Evolutionary conservation across 2,888 invertebrate species (phyloP), one percentile per base, ranked within the genome.

Genomic region (Lapara coniferarum): DNA sequence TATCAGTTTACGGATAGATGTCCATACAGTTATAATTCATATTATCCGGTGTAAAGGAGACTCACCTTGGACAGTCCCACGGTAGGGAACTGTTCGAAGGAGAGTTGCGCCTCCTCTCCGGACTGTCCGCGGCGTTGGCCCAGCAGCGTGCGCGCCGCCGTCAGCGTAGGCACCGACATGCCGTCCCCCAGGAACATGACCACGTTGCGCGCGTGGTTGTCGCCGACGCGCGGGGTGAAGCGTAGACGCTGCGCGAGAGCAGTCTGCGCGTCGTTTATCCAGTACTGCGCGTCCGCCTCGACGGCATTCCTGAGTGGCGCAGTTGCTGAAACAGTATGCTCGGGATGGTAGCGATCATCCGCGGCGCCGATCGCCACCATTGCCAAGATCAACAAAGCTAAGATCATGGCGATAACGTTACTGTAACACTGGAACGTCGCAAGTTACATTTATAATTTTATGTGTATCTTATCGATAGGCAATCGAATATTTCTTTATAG

Each of bases 131-230:
- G 83, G 14, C 94, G 87, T 84, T 96, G 96, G 0, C 96, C 96
- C 66, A 94, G 92, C 76, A 95, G 94, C 52, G 95, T 95, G 75
- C 96, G 93, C 44, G 96, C 94, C 0, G 96, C 96, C 7, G 95
- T 94, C 67, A 96, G 86, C 6, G 96, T 97, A 2, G 96, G 92
- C 67, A 96, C 87, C 19, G 96, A 96, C 96, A 97, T 96, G 57
- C 97, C 97, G 84, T 97, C 97, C 10, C 97, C 97, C 71, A 97
- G 85, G 85, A 96, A 96, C 84, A 97, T 89, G 66, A 97, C 95
- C 12, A 96, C 89, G 86, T 96, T 97, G 66, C 84, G 82, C 56
- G 87, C 89, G 16, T 69, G 58, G 59, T 66, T 52, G 49, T 63
- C 74, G 85, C 51, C 89, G 85, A 49, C 82, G 78, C 71, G 89